phyloP scores from a whole-genome alignment of 2,113 vertebrate species.

The Triplophysa siluroides region DNA sequence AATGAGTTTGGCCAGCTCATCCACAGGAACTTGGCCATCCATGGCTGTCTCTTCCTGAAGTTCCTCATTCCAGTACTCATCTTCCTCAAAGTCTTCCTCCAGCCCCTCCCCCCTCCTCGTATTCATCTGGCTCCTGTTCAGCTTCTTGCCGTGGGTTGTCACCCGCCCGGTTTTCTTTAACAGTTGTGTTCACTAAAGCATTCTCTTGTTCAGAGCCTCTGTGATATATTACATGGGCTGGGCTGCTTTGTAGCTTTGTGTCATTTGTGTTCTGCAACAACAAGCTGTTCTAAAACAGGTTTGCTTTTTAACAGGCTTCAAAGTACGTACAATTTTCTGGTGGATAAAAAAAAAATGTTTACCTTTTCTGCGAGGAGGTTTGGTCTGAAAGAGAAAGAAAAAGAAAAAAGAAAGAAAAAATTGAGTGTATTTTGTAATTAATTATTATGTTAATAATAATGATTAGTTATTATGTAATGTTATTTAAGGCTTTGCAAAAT shows the following conservation, averaged over 20 bases:
- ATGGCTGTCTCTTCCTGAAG: constrained; percentile 67
- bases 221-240: constrained; percentile 12
- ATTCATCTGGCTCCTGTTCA: constrained; percentile 41
- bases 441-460: no score
- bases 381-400: constrained; percentile 76
- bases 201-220: neutral
- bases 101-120: constrained; percentile 54
- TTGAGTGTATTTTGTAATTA: constrained; percentile 20
- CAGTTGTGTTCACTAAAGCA: neutral
- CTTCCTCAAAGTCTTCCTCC: constrained; percentile 51
- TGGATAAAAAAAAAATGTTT: constrained; percentile 59
- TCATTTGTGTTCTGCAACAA: constrained; percentile 70
- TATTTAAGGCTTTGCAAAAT: no score
- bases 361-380: constrained; percentile 76
- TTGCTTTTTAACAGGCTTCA: neutral
- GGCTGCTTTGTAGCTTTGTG: constrained; percentile 54
- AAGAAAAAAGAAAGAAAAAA: constrained; percentile 53
- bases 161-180: neutral
- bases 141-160: constrained; percentile 2
- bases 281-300: constrained; percentile 11
- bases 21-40: constrained; percentile 79
- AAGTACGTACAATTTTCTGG: neutral
- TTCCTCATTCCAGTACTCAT: constrained; percentile 66
- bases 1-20: constrained; percentile 88
- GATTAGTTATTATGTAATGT: no score